Evolutionary conservation across 2,113 vertebrate species (phyloP).

Genomic region (Silurus glanis): DNA sequence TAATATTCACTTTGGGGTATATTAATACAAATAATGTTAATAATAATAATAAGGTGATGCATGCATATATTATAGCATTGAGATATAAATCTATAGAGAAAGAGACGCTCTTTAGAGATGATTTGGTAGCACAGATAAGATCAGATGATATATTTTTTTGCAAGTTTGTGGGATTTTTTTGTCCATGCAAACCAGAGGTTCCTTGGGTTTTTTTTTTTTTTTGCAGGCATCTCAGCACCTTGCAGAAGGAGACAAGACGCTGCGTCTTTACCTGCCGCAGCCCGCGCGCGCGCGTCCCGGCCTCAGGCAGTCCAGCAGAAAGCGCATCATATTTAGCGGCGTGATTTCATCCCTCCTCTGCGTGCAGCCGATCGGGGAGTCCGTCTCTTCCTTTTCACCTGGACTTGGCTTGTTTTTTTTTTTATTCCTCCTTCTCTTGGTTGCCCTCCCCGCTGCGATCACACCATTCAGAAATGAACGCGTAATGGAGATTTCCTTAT

Average conservation of each 20-base stretch:
- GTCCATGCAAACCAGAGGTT: neutral
- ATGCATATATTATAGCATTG: neutral
- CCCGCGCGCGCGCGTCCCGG: constrained; percentile 47
- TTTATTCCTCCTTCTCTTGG: neutral
- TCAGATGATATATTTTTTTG: no score
- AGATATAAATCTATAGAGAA: neutral
- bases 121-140: neutral
- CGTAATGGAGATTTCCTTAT: constrained; percentile 11
- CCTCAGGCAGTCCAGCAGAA: constrained; percentile 56
- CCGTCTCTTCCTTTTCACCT: neutral
- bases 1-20: neutral
- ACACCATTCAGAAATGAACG: neutral
- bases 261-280: constrained; percentile 31
- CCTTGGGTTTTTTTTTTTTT: neutral
- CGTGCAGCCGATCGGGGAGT: neutral
- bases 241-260: neutral
- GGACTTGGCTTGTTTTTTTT: neutral
- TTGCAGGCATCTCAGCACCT: no score
- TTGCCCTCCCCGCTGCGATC: neutral
- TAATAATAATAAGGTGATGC: neutral
- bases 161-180: neutral
- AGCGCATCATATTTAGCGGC: constrained; percentile 53
- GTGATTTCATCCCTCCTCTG: neutral
- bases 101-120: neutral
- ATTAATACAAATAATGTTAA: neutral